Evolutionary conservation across 2,113 vertebrate species (phyloP).

Genomic region (Cepphus grylle): DNA sequence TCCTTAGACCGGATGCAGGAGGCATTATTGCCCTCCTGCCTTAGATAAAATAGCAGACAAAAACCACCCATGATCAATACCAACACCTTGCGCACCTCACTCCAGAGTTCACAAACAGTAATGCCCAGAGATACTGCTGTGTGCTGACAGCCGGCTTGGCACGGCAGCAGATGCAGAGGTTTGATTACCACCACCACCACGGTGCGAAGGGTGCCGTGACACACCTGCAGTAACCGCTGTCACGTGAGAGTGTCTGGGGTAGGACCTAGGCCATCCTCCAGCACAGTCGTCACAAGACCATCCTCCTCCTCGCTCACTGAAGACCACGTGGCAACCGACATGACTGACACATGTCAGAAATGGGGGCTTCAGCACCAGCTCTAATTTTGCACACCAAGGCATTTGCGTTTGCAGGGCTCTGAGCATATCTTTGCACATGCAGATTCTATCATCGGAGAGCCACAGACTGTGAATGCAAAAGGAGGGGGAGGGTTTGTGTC

Average conservation of each 20-base stretch:
- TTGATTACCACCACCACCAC: accelerated
- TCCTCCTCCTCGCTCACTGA: neutral
- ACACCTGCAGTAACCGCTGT: accelerated
- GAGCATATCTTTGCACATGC: neutral
- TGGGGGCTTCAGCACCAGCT: neutral
- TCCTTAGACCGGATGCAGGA: neutral
- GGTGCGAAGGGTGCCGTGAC: neutral
- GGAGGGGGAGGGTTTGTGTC: neutral
- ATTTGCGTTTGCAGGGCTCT: neutral
- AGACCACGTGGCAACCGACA: neutral
- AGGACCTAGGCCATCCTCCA: neutral
- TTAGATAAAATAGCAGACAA: neutral
- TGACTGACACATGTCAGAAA: neutral
- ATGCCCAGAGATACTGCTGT: neutral
- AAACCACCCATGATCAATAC: neutral
- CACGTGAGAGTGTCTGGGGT: neutral
- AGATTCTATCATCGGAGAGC: neutral
- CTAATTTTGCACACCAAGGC: neutral
- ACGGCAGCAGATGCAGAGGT: neutral
- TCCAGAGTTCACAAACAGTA: neutral
- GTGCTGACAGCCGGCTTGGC: neutral
- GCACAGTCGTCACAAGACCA: neutral
- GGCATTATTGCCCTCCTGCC: neutral
- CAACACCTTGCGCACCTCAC: neutral
- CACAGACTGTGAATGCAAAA: neutral